Conservation (phyloP, 2,797 vertebrate species). For the Brachymystax lenok region DNA sequence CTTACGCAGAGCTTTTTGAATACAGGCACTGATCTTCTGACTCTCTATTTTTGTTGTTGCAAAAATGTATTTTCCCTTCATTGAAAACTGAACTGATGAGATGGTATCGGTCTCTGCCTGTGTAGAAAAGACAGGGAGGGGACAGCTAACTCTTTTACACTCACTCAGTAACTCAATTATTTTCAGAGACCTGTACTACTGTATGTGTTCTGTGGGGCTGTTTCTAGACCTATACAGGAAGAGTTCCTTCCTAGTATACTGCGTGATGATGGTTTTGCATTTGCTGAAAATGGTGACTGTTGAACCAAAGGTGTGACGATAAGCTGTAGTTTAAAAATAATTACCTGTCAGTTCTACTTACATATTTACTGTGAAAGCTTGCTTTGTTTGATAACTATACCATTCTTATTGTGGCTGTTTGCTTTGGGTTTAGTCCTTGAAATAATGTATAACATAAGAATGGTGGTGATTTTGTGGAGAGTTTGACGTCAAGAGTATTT, state of each 20-base stretch:
- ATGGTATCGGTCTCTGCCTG: not conserved
- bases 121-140: conserved; percentile 2
- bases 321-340: conserved; percentile 21
- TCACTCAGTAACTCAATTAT: conserved; percentile 14
- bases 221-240: conserved; percentile 37
- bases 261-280: conserved; percentile 55
- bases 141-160: conserved; percentile 8
- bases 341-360: conserved; percentile 27
- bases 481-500: conserved; percentile 35
- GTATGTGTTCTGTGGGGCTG: conserved; percentile 32
- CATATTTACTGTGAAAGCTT: conserved; percentile 52
- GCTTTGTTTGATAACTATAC: conserved; percentile 47
- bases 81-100: conserved; percentile 15
- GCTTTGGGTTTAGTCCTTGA: conserved; percentile 48
- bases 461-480: conserved; percentile 47
- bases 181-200: conserved; percentile 20
- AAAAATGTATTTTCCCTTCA: conserved; percentile 19
- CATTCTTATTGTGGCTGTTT: conserved; percentile 45
- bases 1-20: not conserved
- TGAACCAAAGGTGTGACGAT: conserved; percentile 45
- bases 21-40: conserved; percentile 10
- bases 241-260: conserved; percentile 40
- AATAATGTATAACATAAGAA: conserved; percentile 19
- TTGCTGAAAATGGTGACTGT: conserved; percentile 55
- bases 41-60: conserved; percentile 33